Base-by-base conservation (phyloP, 2,888 invertebrate species). In the Lamproptera curius region DNA sequence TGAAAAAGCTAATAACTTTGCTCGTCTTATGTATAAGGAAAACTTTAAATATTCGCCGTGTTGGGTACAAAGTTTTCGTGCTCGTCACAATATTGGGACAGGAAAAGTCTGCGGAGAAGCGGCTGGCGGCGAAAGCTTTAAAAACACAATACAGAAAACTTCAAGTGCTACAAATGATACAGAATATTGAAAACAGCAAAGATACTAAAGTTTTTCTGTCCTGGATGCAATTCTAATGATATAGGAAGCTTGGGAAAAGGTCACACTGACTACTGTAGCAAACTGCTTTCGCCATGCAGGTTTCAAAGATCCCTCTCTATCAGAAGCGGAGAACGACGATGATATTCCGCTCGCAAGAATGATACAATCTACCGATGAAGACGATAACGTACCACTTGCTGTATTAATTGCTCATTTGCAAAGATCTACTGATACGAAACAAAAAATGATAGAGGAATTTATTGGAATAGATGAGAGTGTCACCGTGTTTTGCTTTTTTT, bases 191-290 rank as follows among this genome's bases (percentile, higher is more conserved):
- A n/a, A n/a, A n/a, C n/a, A n/a, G n/a, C 23, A 23, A 23, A 23
- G 23, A 23, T 8, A 23, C 23, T 23, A 23, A 23, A 23, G 23
- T 23, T 8, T 23, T 23, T 6, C 5, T 23, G 23, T 23, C 8
- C 23, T 23, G 23, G 23, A 8, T 23, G 23, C 23, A 23, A 23
- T 23, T 23, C 23, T 23, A 23, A 23, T 61, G 60, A 54, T 61
- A 47, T 52, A 54, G 41, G 61, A 62, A 61, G 58, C 60, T 43
- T 65, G 61, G 64, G 54, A 60, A 55, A 54, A 58, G 23, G 53
- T 64, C 46, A 49, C 52, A 50, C 52, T 54, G 44, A 52, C 43
- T 35, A 60, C 57, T 46, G 54, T 38, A n/a, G n/a, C n/a, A n/a
- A n/a, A n/a, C n/a, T n/a, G n/a, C n/a, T n/a, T n/a, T n/a, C n/a